Evolutionary conservation across 2,888 invertebrate genomes (phyloP).

Genomic region (Apodemia mormo): DNA sequence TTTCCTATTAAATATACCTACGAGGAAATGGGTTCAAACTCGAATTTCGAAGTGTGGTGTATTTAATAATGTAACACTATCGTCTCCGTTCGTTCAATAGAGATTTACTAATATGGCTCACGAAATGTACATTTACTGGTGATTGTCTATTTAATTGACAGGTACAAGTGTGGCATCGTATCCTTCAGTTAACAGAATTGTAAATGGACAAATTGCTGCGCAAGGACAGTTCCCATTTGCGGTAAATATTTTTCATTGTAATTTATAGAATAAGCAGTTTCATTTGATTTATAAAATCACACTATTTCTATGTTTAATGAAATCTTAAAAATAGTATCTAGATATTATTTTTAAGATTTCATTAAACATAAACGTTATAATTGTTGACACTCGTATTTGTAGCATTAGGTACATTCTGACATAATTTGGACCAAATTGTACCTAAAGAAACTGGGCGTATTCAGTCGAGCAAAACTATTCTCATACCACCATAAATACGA

Average conservation of each 20-base stretch:
- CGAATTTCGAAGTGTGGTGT: background rate
- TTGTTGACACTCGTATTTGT: too few relatives aligned
- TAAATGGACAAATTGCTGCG: constrained; percentile 38
- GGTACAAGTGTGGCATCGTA: constrained; percentile 29
- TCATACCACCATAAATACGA: too few relatives aligned
- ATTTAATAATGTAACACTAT: background rate
- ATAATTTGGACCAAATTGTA: too few relatives aligned
- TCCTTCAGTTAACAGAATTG: constrained; percentile 36
- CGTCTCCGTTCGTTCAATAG: background rate
- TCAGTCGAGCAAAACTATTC: too few relatives aligned
- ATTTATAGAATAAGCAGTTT: too few relatives aligned
- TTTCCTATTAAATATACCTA: background rate
- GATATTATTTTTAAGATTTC: too few relatives aligned
- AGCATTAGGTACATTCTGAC: too few relatives aligned
- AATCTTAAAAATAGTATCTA: too few relatives aligned
- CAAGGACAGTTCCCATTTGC: constrained; percentile 41
- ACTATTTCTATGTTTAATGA: too few relatives aligned
- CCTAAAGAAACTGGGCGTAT: too few relatives aligned
- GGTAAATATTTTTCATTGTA: constrained; percentile 33
- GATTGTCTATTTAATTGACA: constrained; percentile 26
- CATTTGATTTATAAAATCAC: too few relatives aligned
- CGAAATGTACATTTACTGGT: constrained; percentile 7
- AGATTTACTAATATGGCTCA: background rate
- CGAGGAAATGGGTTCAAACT: background rate
- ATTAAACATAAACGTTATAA: too few relatives aligned